phyloP scores from a whole-genome alignment of 2,888 invertebrate species.

The Nomada hirtipes region DNA sequence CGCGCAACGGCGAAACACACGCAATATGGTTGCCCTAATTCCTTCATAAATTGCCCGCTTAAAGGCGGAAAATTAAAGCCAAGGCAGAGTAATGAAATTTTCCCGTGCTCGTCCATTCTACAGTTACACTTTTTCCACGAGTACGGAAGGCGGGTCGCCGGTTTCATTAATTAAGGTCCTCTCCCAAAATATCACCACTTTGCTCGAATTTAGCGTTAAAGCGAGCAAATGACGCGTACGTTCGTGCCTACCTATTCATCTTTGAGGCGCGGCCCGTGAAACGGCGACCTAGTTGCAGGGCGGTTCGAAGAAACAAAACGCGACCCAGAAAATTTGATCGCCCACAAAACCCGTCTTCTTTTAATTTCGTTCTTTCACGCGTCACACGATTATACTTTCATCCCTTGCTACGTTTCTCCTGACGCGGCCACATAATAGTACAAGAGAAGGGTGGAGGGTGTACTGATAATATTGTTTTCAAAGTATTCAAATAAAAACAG shows the following conservation, averaged over 20 bases:
- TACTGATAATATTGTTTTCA: too few species aligned
- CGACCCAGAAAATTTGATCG: constrained; percentile 39
- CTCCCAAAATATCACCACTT: too few species aligned
- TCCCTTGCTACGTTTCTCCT: too few species aligned
- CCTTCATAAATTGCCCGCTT: not conserved
- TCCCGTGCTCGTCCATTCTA: not conserved
- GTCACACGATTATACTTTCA: not conserved
- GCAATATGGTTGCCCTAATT: constrained; percentile 29
- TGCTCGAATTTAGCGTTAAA: not conserved
- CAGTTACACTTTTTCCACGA: too few species aligned
- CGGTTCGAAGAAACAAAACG: constrained; percentile 16
- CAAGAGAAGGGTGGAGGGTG: too few species aligned
- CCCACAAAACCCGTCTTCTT: not conserved
- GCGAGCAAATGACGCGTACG: not conserved
- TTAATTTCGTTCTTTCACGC: not conserved
- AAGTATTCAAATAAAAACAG: too few species aligned
- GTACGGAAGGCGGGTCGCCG: too few species aligned
- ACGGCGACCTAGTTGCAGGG: constrained; percentile 30
- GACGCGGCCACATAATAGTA: too few species aligned
- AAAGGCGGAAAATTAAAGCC: not conserved
- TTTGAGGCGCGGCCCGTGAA: constrained; percentile 10
- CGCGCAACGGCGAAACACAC: constrained; percentile 16
- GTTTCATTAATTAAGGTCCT: too few species aligned
- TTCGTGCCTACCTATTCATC: constrained; percentile 26
- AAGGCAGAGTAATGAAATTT: not conserved